phyloP scores from a whole-genome alignment of 2,888 invertebrate species.

The Acrobasis consociella region DNA sequence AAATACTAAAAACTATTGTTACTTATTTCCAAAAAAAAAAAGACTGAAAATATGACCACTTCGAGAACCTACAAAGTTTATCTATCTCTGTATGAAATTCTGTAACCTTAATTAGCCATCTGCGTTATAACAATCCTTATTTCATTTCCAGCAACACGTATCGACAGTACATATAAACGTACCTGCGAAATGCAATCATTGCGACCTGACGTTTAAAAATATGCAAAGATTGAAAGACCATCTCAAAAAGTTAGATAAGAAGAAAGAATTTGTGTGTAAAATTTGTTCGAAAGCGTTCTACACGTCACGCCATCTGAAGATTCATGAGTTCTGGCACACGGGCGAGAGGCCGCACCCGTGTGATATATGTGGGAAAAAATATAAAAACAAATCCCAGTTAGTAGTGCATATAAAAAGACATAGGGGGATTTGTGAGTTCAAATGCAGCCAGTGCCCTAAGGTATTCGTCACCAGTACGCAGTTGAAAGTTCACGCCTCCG shows the following conservation, averaged over 20 bases:
- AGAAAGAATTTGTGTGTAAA: conserved; percentile 46
- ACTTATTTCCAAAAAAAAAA: too few relatives aligned
- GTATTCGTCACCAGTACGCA: conserved; percentile 33
- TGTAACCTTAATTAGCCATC: too few relatives aligned
- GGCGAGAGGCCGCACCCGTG: conserved; percentile 49
- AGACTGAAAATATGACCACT: too few relatives aligned
- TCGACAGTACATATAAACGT: conserved; percentile 34
- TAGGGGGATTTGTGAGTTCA: conserved; percentile 36
- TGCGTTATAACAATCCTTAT: background rate
- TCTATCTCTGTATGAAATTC: too few relatives aligned
- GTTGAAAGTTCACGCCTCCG: conserved; percentile 38
- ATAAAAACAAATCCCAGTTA: conserved; percentile 49
- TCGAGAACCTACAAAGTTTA: too few relatives aligned
- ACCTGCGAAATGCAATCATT: conserved; percentile 50
- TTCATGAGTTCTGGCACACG: conserved; percentile 53
- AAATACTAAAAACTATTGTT: too few relatives aligned
- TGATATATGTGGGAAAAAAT: conserved; percentile 47
- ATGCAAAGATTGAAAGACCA: conserved; percentile 41
- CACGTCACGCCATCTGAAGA: conserved; percentile 35
- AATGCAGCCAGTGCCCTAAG: conserved; percentile 39
- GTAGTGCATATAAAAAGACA: conserved; percentile 44
- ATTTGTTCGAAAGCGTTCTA: conserved; percentile 48
- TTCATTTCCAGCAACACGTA: conserved; percentile 31
- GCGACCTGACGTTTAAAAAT: conserved; percentile 51
- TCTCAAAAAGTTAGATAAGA: conserved; percentile 35